Base-by-base conservation (phyloP, 1,140 invertebrate genomes). In the Phymorhynchus buccinoides region DNA sequence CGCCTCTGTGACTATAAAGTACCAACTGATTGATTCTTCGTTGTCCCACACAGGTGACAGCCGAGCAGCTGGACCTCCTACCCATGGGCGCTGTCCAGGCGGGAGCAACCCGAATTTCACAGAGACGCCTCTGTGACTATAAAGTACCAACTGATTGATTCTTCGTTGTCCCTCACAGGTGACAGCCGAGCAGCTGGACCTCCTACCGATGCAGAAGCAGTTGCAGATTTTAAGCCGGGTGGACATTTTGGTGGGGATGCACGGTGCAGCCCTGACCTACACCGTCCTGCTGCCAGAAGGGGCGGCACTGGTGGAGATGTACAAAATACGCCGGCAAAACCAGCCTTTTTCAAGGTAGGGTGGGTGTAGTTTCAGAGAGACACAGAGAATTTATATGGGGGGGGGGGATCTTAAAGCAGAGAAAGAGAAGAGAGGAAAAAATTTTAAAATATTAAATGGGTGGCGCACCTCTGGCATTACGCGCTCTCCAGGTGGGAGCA, bases 221-320 rank as follows among this genome's bases (percentile, higher is more conserved):
- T 71, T 92, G 37, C 56, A 88, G 68, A 80, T 80, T 35, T 87
- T 91, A 16, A 71, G 83, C 68, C 97, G 98, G 89, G 95, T 97
- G 0, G 98, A 99, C 93, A 96, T 99, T 86, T 96, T 99, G 84
- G 97, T 99, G 91, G 98, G 98, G 37, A 98, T 99, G 94, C 98
- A 99, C 93, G 98, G 98, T 30, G 97, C 98, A 86, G 98, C 98
- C 0, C 92, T 99, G 27, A 98, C 98, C 0, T 98, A 99, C 94
- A 92, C 97, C 41, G 93, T 99, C 81, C 99, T 99, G 93, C 94
- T 99, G 88, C 98, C 98, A 0, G 96, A 98, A 92, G 99, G 98
- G 97, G 97, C 97, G 42, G 96, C 95, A 62, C 94, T 99, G 35
- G 98, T 99, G 94, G 98, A 99, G 95, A 91, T 99, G 95, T 98